Base-by-base conservation (phyloP, 2,113 vertebrate genomes). In the Coturnix japonica region DNA sequence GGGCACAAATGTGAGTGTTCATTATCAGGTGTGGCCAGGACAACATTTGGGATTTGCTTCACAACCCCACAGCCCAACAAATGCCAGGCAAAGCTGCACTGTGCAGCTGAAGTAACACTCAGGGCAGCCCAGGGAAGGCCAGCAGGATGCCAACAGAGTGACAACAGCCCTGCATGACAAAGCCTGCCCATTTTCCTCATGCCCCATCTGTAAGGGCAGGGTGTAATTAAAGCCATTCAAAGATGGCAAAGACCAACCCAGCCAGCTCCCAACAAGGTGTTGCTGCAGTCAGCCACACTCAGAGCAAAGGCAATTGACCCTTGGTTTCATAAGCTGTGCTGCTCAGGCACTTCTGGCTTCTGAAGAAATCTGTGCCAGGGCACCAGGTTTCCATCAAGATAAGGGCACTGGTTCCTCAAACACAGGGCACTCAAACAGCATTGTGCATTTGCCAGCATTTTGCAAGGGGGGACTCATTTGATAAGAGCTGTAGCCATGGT, bases 211-310 rank as follows among this genome's bases (percentile, higher is more conserved):
- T 92, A 66, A 81, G 85, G 76, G 26, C 57, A 78, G 49, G 84
- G 35, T 66, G 61, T 87, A 95, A 94, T 92, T 73, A 93, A 54
- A 91, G 59, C 44, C 81, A 81, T 83, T 84, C 86, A 93, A 66
- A 37, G 63, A 85, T 20, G 37, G 77, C 83, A 89, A 81, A 79
- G 66, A 78, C 72, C 85, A 87, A 85, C 56, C 67, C 46, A 66
- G 64, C 10, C 46, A 85, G 39, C 33, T 60, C 14, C 2, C 85
- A 30, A 63, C 5, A 60, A 73, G 71, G 37, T 53, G 47, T 10
- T 73, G 85, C 67, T 77, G 81, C 67, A 82, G 59, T 71, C 51
- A 73, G 74, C 60, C 71, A 18, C 0, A 0, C 33, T 19, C 51
- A 23, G 44, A 76, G 54, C 0, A 3, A 49, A 54, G 89, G 51